These are phyloP conservation scores for Perdita meconis DNA, from an alignment of 2,888 invertebrate genomes.

Conservation along the genomic window DNA sequence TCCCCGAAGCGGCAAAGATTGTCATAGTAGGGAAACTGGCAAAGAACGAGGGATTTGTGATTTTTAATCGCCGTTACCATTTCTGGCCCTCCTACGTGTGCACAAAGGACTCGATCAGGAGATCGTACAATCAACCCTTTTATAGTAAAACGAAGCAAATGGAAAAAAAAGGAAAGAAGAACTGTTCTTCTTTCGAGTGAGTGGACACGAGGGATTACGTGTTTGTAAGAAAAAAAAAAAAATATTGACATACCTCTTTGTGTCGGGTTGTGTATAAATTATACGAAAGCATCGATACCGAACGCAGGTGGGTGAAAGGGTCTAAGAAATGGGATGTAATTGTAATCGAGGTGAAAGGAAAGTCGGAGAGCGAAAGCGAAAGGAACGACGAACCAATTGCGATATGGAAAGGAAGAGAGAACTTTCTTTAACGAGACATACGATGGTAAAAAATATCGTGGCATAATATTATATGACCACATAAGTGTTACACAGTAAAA, in stretches of 20 bases:
- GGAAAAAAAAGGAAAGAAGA: too few species aligned
- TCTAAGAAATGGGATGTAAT: conserved; percentile 57
- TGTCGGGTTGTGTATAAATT: conserved; percentile 79
- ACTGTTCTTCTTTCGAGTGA: conserved; percentile 53
- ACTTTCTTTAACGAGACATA: conserved; percentile 78
- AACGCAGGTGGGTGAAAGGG: conserved; percentile 59
- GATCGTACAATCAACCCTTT: conserved; percentile 31
- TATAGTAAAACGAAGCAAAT: too few species aligned
- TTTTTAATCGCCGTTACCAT: conserved; percentile 66
- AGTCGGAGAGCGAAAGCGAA: neutral
- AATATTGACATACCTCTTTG: conserved; percentile 76
- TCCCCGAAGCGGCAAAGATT: conserved; percentile 91
- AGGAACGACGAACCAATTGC: conserved; percentile 41
- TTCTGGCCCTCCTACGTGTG: conserved; percentile 60
- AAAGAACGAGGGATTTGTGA: conserved; percentile 63
- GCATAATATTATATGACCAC: conserved; percentile 74
- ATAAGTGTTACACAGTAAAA: conserved; percentile 78
- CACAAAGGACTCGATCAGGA: conserved; percentile 55
- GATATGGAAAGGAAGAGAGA: conserved; percentile 67
- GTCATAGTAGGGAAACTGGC: conserved; percentile 87
- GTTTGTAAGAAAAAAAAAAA: conserved; percentile 75
- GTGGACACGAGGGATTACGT: conserved; percentile 58
- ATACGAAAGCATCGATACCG: conserved; percentile 59
- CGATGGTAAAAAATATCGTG: conserved; percentile 73
- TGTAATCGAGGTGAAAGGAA: conserved; percentile 53